Percentiles rank a stretch among this genome's conserved stretches.
These are phyloP conservation scores for Paratrypauchen microcephalus DNA, from an alignment of 2,797 vertebrate genomes.

Conservation along the genomic window DNA sequence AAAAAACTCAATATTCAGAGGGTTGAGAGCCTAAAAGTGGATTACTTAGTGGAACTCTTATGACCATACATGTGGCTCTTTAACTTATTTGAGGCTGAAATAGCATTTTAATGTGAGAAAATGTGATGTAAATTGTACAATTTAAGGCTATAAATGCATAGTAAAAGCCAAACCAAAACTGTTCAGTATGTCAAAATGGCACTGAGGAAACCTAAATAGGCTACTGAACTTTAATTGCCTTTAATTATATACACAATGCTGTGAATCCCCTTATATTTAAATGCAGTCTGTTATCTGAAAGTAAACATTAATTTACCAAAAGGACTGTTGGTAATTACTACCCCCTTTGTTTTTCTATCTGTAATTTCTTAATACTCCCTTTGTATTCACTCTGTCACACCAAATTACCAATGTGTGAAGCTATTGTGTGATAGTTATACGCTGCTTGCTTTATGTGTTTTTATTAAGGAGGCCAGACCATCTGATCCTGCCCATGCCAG, in stretches of 20 bases:
- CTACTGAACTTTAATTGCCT: too few relatives aligned
- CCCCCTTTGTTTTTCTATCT: constrained; percentile 5
- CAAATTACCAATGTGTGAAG: constrained; percentile 3
- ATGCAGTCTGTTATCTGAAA: not conserved
- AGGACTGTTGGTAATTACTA: not conserved
- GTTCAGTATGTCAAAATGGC: not conserved
- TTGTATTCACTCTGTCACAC: not conserved
- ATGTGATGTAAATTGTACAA: too few relatives aligned
- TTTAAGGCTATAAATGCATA: too few relatives aligned
- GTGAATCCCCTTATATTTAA: constrained; percentile 8
- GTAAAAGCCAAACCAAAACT: not conserved
- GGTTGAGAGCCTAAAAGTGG: not conserved
- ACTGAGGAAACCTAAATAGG: not conserved
- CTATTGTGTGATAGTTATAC: constrained; percentile 42
- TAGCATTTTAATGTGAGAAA: too few relatives aligned
- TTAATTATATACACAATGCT: not conserved
- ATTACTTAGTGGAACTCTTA: not conserved
- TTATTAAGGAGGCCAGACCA: constrained; percentile 67
- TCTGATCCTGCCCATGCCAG: constrained; percentile 58
- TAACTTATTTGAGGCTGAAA: not conserved
- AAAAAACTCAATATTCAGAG: not conserved
- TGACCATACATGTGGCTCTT: not conserved
- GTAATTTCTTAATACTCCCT: constrained; percentile 1
- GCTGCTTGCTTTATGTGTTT: constrained; percentile 55
- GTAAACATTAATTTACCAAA: not conserved